Conservation (phyloP, 2,888 invertebrate genomes). For the Zygothrica quintamaculata region DNA sequence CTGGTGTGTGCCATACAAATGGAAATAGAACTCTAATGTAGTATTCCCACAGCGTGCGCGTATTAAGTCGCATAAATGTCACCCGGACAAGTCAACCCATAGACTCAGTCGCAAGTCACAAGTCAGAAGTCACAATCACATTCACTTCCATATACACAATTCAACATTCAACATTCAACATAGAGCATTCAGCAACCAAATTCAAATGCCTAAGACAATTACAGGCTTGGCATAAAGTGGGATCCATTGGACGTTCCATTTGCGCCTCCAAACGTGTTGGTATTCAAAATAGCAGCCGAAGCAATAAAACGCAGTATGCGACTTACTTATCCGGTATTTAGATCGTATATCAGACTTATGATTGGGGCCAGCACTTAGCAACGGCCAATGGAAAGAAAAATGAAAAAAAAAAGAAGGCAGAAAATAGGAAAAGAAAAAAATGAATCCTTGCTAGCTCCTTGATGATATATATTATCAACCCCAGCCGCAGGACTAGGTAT, state of each 20-base stretch:
- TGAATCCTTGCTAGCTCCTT: no score
- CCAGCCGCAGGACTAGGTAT: slow-evolving; percentile 60
- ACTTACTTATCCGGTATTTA: slow-evolving; percentile 65
- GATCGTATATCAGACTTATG: slow-evolving; percentile 78
- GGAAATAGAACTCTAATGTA: slow-evolving; percentile 76
- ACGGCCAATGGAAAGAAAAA: not conserved
- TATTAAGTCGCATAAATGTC: slow-evolving; percentile 80
- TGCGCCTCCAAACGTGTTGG: slow-evolving; percentile 62
- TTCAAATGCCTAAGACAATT: slow-evolving; percentile 69
- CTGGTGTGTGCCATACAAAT: slow-evolving; percentile 40
- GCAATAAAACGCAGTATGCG: slow-evolving; percentile 80
- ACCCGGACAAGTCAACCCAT: slow-evolving; percentile 34
- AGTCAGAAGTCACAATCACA: slow-evolving; percentile 37
- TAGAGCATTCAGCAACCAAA: not conserved
- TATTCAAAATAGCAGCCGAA: slow-evolving; percentile 81
- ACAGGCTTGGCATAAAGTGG: slow-evolving; percentile 37
- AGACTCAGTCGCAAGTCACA: no score
- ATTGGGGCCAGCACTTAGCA: slow-evolving; percentile 35
- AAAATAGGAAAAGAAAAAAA: no score
- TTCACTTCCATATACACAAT: slow-evolving; percentile 8
- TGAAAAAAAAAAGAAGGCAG: no score
- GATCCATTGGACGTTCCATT: slow-evolving; percentile 31
- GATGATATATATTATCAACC: slow-evolving; percentile 8
- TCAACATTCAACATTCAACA: not conserved
- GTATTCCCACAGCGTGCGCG: slow-evolving; percentile 73